A percentile compares a stretch with the other conserved stretches of the same genome.
Evolutionary conservation across 1,140 invertebrate genomes (phyloP).

Genomic region (Eueides isabella): DNA sequence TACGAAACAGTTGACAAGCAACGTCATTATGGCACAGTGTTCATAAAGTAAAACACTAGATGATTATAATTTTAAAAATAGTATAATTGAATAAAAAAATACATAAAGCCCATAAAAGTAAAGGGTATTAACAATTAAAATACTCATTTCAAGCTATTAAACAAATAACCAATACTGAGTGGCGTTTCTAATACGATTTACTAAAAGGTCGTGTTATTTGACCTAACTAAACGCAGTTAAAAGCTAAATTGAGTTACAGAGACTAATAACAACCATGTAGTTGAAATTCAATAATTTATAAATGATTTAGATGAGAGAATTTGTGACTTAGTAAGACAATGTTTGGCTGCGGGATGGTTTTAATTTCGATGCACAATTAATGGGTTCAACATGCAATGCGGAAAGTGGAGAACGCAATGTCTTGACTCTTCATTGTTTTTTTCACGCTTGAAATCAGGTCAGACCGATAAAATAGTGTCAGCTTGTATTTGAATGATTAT

Average conservation of each 20-base stretch:
- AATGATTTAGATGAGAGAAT: neutral
- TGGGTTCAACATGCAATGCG: no score
- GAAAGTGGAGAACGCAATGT: no score
- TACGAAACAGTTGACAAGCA: conserved; percentile 3
- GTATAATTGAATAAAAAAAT: no score
- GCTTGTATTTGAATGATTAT: no score
- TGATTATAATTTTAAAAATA: neutral
- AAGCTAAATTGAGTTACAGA: conserved; percentile 24
- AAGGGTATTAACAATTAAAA: conserved; percentile 1
- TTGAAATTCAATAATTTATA: neutral
- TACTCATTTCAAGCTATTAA: conserved; percentile 1
- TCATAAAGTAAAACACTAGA: neutral
- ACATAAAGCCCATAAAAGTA: no score
- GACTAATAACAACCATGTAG: neutral
- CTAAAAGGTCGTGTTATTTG: conserved; percentile 24
- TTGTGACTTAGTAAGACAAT: neutral
- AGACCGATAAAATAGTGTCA: no score
- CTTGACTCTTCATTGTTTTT: no score
- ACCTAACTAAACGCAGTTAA: conserved; percentile 18
- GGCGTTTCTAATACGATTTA: conserved; percentile 24
- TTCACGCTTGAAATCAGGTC: no score
- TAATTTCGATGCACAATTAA: neutral
- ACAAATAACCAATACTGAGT: conserved; percentile 3
- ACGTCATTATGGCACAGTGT: neutral
- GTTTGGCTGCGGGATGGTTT: neutral